Conservation (phyloP, 2,888 invertebrate genomes). For the Drosophila nigricruria region DNA sequence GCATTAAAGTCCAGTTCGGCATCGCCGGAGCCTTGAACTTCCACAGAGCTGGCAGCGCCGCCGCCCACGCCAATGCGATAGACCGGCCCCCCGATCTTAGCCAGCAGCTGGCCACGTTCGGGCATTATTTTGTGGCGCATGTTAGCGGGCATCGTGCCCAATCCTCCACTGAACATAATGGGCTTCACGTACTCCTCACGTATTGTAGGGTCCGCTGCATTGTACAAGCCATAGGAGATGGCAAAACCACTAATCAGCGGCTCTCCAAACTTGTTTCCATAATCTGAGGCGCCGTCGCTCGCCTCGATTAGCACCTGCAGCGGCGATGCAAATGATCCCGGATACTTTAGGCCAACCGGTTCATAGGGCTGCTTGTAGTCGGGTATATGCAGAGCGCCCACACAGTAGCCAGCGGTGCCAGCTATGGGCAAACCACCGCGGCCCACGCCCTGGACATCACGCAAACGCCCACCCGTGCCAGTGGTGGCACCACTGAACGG, state of each 20-base stretch:
- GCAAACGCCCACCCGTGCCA: slow-evolving; percentile 97
- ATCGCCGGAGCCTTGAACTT: slow-evolving; percentile 95
- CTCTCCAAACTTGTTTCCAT: slow-evolving; percentile 99
- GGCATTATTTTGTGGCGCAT: slow-evolving; percentile 93
- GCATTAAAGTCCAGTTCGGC: slow-evolving; percentile 97
- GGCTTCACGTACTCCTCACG: slow-evolving; percentile 98
- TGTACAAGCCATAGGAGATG: slow-evolving; percentile 93
- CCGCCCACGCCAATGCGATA: slow-evolving; percentile 99
- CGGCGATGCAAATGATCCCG: slow-evolving; percentile 95
- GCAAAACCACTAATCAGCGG: slow-evolving; percentile 96
- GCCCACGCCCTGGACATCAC: slow-evolving; percentile 97
- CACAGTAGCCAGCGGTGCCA: slow-evolving; percentile 98
- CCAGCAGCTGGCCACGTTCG: slow-evolving; percentile 93
- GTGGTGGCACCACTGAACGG: slow-evolving; percentile 99
- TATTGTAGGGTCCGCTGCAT: slow-evolving; percentile 86
- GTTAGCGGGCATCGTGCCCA: slow-evolving; percentile 94
- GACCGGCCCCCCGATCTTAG: slow-evolving; percentile 98
- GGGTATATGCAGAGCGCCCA: slow-evolving; percentile 94
- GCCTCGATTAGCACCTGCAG: slow-evolving; percentile 96
- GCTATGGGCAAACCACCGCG: slow-evolving; percentile 97
- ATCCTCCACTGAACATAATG: slow-evolving; percentile 99
- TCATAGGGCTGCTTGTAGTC: slow-evolving; percentile 96
- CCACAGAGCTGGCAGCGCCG: slow-evolving; percentile 98
- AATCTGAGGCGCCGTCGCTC: slow-evolving; percentile 99
- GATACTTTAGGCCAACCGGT: slow-evolving; percentile 90